A percentile compares a stretch with the other conserved stretches of the same genome.
phyloP scores from a whole-genome alignment of 2,797 vertebrate genomes.

The Rhynchonycteris naso region DNA sequence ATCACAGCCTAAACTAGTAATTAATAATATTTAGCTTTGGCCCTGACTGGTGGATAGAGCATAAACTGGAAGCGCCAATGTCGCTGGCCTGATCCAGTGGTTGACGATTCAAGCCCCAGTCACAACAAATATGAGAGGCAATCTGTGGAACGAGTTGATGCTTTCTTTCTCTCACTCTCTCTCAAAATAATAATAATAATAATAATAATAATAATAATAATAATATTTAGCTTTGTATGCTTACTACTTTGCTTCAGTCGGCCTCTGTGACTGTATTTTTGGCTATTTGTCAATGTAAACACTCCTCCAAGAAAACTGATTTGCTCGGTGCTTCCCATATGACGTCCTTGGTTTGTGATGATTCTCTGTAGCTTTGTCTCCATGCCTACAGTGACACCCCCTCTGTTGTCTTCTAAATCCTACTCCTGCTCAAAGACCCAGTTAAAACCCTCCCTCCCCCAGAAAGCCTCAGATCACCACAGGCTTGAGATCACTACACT shows the following conservation, averaged over 20 bases:
- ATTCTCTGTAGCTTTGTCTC: background rate
- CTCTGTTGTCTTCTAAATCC: background rate
- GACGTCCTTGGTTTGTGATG: background rate
- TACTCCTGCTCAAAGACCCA: background rate
- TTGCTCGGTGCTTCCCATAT: background rate
- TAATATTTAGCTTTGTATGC: background rate
- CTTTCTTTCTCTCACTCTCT: too few relatives aligned
- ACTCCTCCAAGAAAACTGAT: constrained; percentile 7
- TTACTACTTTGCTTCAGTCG: background rate
- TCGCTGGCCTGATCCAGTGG: too few relatives aligned
- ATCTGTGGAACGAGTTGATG: too few relatives aligned
- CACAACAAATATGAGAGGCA: too few relatives aligned
- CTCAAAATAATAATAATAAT: too few relatives aligned
- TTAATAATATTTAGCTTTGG: background rate
- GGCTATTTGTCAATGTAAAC: background rate
- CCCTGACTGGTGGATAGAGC: too few relatives aligned
- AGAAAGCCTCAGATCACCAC: background rate
- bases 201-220: background rate
- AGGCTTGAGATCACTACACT: background rate
- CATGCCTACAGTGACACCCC: background rate
- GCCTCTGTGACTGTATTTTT: background rate
- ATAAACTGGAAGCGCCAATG: too few relatives aligned
- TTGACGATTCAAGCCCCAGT: too few relatives aligned
- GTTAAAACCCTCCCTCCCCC: background rate
- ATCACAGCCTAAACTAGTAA: constrained; percentile 16